Conservation (phyloP, 2,888 invertebrate genomes). For the Micoletzkya japonica region DNA sequence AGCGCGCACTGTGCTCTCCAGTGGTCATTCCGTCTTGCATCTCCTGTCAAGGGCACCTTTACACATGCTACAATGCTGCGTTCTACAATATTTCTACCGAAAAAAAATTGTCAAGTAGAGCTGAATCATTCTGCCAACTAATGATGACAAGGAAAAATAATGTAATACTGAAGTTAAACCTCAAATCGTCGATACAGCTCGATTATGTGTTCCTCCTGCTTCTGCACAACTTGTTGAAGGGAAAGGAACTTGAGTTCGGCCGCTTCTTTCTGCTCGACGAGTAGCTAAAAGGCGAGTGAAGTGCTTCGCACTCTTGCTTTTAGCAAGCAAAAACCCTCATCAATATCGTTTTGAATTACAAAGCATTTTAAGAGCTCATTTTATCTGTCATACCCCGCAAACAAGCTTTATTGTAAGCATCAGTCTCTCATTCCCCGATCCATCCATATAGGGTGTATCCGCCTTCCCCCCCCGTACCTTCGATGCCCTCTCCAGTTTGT, state of each 20-base stretch:
- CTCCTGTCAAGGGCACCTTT: too few relatives aligned
- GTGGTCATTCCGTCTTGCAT: too few relatives aligned
- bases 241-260: constrained; percentile 41
- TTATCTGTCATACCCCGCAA: not conserved
- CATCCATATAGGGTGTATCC: not conserved
- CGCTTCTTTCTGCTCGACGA: constrained; percentile 36
- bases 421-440: not conserved
- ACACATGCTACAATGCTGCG: too few relatives aligned
- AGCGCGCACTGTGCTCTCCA: too few relatives aligned
- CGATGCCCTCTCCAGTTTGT: constrained; percentile 26
- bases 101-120: too few relatives aligned
- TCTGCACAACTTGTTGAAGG: constrained; percentile 30
- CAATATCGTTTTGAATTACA: not conserved
- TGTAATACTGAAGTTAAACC: too few relatives aligned
- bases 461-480: constrained; percentile 11
- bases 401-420: not conserved
- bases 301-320: too few relatives aligned
- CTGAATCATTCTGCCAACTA: too few relatives aligned
- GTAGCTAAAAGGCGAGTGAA: constrained; percentile 29
- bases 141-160: too few relatives aligned
- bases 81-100: too few relatives aligned
- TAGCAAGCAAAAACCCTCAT: too few relatives aligned
- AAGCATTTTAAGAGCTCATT: not conserved
- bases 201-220: constrained; percentile 36
- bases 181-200: too few relatives aligned